Evolutionary conservation across 2,888 invertebrate genomes (phyloP).

Genomic region (Euspilapteryx auroguttella): DNA sequence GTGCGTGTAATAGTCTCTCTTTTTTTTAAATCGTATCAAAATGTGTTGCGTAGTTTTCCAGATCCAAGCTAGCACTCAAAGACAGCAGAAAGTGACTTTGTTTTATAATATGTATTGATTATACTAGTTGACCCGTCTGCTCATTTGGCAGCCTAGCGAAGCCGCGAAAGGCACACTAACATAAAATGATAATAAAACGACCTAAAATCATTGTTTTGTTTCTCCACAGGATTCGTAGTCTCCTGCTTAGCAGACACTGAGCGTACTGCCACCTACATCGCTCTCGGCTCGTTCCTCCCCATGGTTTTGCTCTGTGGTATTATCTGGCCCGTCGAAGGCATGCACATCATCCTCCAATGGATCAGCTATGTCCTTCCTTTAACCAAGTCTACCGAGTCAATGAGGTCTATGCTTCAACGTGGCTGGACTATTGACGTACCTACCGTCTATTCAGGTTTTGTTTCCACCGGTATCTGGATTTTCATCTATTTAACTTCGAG

Average conservation of each 20-base stretch:
- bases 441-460: slow-evolving; percentile 79
- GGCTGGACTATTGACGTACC: slow-evolving; percentile 77
- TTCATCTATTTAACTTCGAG: slow-evolving; percentile 72
- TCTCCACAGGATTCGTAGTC: slow-evolving; percentile 73
- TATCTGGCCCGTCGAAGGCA: slow-evolving; percentile 93
- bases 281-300: slow-evolving; percentile 83
- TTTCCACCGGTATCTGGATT: slow-evolving; percentile 80
- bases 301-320: slow-evolving; percentile 87
- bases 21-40: too few relatives aligned
- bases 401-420: slow-evolving; percentile 81
- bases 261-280: slow-evolving; percentile 82
- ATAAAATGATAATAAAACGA: too few relatives aligned
- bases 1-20: too few relatives aligned
- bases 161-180: too few relatives aligned
- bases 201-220: too few relatives aligned
- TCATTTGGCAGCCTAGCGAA: too few relatives aligned
- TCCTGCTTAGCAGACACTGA: slow-evolving; percentile 80
- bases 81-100: too few relatives aligned
- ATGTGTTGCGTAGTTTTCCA: too few relatives aligned
- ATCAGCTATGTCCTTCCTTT: slow-evolving; percentile 78
- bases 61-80: too few relatives aligned
- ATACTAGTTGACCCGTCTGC: too few relatives aligned
- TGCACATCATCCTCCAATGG: slow-evolving; percentile 74
- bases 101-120: too few relatives aligned
- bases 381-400: slow-evolving; percentile 85